phyloP scores from a whole-genome alignment of 2,797 vertebrate genomes.

The Microchirus variegatus region DNA sequence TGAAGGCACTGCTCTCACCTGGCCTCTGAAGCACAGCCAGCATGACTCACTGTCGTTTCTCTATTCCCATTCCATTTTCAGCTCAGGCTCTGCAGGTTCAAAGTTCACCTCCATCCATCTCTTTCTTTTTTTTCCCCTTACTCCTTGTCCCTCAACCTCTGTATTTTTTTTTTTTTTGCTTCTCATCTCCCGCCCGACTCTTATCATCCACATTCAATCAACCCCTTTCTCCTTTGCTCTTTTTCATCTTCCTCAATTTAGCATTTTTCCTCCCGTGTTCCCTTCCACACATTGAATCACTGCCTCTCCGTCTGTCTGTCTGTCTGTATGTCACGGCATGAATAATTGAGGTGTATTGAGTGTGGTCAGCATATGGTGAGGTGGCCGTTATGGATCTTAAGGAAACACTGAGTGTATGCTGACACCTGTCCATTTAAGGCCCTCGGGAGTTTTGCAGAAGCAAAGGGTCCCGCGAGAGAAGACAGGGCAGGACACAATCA shows the following conservation, averaged over 20 bases:
- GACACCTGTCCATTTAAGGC: conserved; percentile 65
- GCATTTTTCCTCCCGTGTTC: conserved; percentile 26
- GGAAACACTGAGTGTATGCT: conserved; percentile 50
- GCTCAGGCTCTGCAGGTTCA: conserved; percentile 54
- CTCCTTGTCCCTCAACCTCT: conserved; percentile 8
- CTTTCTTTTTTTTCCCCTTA: background rate
- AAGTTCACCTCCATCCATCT: conserved; percentile 55
- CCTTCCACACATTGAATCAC: conserved; percentile 23
- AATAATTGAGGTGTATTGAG: conserved; percentile 78
- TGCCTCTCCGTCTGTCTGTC: conserved; percentile 47
- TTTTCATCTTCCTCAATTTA: conserved; percentile 34
- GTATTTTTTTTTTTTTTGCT: too few relatives aligned
- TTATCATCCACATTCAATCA: conserved; percentile 38
- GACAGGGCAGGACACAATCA: background rate
- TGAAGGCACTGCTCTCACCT: conserved; percentile 45
- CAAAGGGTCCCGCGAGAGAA: conserved; percentile 1
- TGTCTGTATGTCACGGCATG: conserved; percentile 61
- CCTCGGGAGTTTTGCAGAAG: conserved; percentile 34
- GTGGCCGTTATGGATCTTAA: conserved; percentile 65
- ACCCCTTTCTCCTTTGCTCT: conserved; percentile 3
- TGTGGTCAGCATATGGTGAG: conserved; percentile 76
- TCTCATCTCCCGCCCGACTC: conserved; percentile 8
- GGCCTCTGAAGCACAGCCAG: conserved; percentile 41
- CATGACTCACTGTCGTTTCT: conserved; percentile 49
- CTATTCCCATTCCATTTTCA: conserved; percentile 58